These are phyloP conservation scores for Zygaena filipendulae DNA, from an alignment of 2,888 invertebrate species.

Conservation along the genomic window DNA sequence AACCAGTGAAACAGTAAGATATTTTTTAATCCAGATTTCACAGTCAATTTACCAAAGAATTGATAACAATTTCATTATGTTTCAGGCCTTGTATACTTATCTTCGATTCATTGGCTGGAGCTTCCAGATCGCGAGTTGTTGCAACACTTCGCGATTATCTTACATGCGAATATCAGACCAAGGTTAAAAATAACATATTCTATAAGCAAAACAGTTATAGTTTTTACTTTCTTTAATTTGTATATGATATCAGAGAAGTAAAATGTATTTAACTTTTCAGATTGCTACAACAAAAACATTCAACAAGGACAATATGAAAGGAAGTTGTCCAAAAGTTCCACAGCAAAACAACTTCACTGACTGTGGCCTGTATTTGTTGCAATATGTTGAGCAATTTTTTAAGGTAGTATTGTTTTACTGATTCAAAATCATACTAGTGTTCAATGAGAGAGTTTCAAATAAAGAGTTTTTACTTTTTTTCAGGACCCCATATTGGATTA, in stretches of 20 bases:
- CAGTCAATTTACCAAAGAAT: slow-evolving; percentile 2
- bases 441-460: too few relatives aligned
- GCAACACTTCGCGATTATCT: slow-evolving; percentile 92
- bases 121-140: slow-evolving; percentile 84
- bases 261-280: slow-evolving; percentile 29
- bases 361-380: slow-evolving; percentile 94
- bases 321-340: slow-evolving; percentile 91
- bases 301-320: slow-evolving; percentile 86
- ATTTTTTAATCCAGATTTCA: too few relatives aligned
- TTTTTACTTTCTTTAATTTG: too few relatives aligned
- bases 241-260: neutral
- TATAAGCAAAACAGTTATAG: too few relatives aligned
- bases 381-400: slow-evolving; percentile 97
- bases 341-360: slow-evolving; percentile 98
- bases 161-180: slow-evolving; percentile 85
- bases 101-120: slow-evolving; percentile 92
- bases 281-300: slow-evolving; percentile 74
- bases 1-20: slow-evolving; percentile 76
- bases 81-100: slow-evolving; percentile 92
- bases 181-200: too few relatives aligned
- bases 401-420: too few relatives aligned
- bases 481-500: slow-evolving; percentile 88
- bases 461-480: slow-evolving; percentile 27
- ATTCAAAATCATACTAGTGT: too few relatives aligned
- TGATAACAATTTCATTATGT: slow-evolving; percentile 27